Base-by-base conservation (phyloP, 2,888 invertebrate species). In the Physocephala rufipes region DNA sequence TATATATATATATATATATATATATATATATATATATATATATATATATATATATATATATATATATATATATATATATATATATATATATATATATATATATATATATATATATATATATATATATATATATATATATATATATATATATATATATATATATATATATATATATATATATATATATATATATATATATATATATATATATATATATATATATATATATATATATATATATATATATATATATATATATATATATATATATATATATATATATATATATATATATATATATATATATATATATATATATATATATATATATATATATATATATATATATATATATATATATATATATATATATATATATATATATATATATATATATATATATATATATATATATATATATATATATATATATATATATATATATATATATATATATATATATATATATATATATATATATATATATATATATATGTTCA, bases 401-500 rank as follows among this genome's bases (percentile, higher is more conserved):
- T 51, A 51, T 51, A 30, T 49, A 65, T 55, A 61, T 47, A 69
- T 55, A 61, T 66, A 59, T 64, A 62, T 63, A 47, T 53, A 70
- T 19, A 21, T n/a, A 36, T n/a, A 62, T 59, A 65, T 49, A 66
- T 36, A 64, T 45, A n/a, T 30, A 65, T 43, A 47, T 15, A 26
- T 64, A 24, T 7, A 66, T 53, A 58, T n/a, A n/a, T n/a, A 53
- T 4, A 71, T 47, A 71, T 49, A 26, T 5, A 53, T 21, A 30
- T 28, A 26, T 36, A 58, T 67, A 62, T 47, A 67, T 73, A 71
- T 70, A 58, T 66, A 58, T 59, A 70, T 73, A 62, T 47, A 67
- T 73, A 71, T 70, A 58, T 66, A 58, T 59, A 71, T 73, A 72
- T 67, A 64, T 53, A 73, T n/a, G n/a, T n/a, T n/a, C n/a, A n/a